Base-by-base conservation (phyloP, 30 jellyfish, hydroid and myxozoan species). In the Aurelia coerulea region DNA sequence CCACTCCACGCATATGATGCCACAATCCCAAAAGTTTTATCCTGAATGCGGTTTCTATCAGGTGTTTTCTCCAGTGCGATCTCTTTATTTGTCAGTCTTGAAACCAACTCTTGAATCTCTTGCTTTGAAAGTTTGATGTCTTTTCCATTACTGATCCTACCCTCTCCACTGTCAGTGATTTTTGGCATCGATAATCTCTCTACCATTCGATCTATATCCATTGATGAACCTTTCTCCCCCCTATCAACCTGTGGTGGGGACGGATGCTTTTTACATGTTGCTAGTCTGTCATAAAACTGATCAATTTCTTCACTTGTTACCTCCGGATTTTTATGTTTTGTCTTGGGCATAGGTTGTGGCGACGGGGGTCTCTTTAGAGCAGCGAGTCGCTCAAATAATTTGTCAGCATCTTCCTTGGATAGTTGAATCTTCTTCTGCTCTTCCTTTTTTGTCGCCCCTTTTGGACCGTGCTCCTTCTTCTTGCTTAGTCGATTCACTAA, bases 1-100 rank as follows among this genome's bases (percentile, higher is more conserved):
- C 92, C 92, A 72, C 83, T 87, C 97, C 97, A 90, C 6, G 93
- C 93, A 62, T 90, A 90, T 52, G 97, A 71, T 50, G 90, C 58
- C 14, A 90, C 97, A 23, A 86, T 87, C 53, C 93, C 90, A 60
- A 72, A 90, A 5, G 74, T 67, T 49, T 73, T 80, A 58, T 81
- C 89, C 69, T 41, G 68, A 29, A 77, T 19, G 41, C 97, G 74
- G 41, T 53, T 74, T 2, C 88, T 35, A n/a, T 90, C 97, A 0
- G 97, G 97, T 58, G 97, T 90, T 34, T 80, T 73, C 62, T 80
- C 74, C 64, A 80, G 31, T 8, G 97, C 90, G 53, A 64, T 33
- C 29, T 81, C 90, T 69, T 86, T 86, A 54, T 90, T 63, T 10
- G 93, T 37, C 37, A 90, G 83, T 52, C 97, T 63, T 18, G 58